A percentile compares a stretch with the other conserved stretches of the same genome.
phyloP scores from a whole-genome alignment of 1,140 invertebrate species.

The Drosophila melanica region DNA sequence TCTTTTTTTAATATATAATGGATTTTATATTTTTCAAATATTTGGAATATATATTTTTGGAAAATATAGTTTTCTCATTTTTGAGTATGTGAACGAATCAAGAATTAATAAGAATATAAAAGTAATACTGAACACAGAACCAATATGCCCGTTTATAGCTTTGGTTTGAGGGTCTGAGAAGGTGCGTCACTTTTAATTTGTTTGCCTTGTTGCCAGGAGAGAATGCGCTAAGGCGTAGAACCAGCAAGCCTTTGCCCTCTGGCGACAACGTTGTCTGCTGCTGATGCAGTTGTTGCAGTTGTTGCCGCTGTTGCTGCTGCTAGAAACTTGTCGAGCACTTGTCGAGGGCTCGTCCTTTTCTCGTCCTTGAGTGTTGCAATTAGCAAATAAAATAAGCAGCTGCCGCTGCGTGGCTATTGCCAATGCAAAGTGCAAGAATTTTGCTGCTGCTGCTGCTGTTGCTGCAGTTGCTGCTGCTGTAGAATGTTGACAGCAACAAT shows the following conservation, averaged over 20 bases:
- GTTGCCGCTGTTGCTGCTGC: slow-evolving; percentile 10
- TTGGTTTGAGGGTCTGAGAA: slow-evolving; percentile 7
- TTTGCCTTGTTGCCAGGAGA: slow-evolving; percentile 52
- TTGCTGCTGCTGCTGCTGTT: slow-evolving; percentile 18
- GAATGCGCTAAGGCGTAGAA: slow-evolving; percentile 9
- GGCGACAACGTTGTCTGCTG: slow-evolving; percentile 29
- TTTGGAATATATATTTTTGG: too few relatives aligned
- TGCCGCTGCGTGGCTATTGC: slow-evolving; percentile 49
- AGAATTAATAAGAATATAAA: too few relatives aligned
- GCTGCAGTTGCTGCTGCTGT: slow-evolving; percentile 8
- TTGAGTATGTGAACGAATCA: too few relatives aligned
- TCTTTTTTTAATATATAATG: too few relatives aligned
- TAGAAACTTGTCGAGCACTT: slow-evolving; percentile 70
- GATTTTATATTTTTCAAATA: too few relatives aligned
- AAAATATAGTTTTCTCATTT: too few relatives aligned
- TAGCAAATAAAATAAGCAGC: slow-evolving; percentile 82
- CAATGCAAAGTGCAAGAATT: slow-evolving; percentile 50
- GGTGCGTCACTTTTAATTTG: slow-evolving; percentile 79
- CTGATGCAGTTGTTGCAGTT: slow-evolving; percentile 26
- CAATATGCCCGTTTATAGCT: too few relatives aligned
- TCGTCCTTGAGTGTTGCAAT: slow-evolving; percentile 71
- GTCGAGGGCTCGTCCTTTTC: slow-evolving; percentile 41
- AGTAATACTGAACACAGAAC: too few relatives aligned
- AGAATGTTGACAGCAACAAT: slow-evolving; percentile 72
- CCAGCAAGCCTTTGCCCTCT: slow-evolving; percentile 15